phyloP scores from a whole-genome alignment of 2,113 vertebrate species.

The Equus quagga region DNA sequence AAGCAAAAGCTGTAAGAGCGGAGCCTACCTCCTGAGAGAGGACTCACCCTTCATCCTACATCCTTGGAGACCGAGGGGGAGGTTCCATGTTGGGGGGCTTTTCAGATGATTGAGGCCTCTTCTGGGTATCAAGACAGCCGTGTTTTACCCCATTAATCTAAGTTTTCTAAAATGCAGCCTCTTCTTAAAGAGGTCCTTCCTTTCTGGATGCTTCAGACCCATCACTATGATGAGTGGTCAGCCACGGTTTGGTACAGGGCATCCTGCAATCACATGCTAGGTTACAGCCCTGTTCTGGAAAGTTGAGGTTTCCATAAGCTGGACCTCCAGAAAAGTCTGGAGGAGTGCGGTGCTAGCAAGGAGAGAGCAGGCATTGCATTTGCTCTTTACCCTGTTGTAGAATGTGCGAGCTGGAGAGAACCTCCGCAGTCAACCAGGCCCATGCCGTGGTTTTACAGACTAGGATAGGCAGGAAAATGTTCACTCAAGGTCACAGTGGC shows the following conservation, averaged over 20 bases:
- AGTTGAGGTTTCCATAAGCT: neutral
- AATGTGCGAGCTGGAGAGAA: neutral
- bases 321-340: neutral
- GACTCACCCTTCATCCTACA: neutral
- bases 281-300: neutral
- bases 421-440: neutral
- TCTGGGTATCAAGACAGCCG: neutral
- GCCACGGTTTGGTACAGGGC: too few relatives aligned
- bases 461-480: neutral
- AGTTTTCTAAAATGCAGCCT: neutral
- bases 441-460: neutral
- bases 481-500: neutral
- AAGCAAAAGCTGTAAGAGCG: neutral
- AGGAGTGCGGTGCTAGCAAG: neutral
- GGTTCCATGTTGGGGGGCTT: neutral
- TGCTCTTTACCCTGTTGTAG: neutral
- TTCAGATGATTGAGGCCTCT: neutral
- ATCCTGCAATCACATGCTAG: neutral
- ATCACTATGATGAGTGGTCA: neutral
- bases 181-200: neutral
- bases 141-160: neutral
- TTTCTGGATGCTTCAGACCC: neutral
- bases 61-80: neutral
- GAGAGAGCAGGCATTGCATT: neutral
- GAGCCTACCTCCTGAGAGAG: neutral